Evolutionary conservation across 2,797 vertebrate genomes (phyloP), one percentile per base, ranked within the genome.

Genomic region (Sebastes diaconus): DNA sequence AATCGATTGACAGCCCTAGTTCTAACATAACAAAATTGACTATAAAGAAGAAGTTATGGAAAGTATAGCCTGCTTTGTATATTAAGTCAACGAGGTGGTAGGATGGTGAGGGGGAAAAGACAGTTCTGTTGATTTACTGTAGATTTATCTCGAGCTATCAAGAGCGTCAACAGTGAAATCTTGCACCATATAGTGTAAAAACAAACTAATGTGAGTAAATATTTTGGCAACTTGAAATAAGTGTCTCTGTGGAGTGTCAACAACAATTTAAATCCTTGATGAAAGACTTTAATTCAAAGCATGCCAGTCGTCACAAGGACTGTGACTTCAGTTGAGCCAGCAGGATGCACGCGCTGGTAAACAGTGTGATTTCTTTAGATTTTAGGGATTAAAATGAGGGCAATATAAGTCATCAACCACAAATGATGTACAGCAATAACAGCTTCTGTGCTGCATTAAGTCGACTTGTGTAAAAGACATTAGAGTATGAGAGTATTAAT

Each of bases 231-330:
- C 68, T 83, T 82, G 29, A 73, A 78, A 84, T 59, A 73, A 75
- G 78, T 72, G 68, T 88, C 68, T 77, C 74, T 12, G 68, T 69
- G 66, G 78, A 71, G 29, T 69, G 85, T 92, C 78, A 86, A 77
- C 63, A 82, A 42, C 76, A n/a, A 80, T 88, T 88, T 87, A 65
- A 90, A 90, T 91, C 83, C 77, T 14, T 55, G 61, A 91, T 90
- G 79, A 93, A 91, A 89, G 83, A 84, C 86, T 81, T 75, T 1
- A 63, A 88, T 86, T 92, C 84, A 91, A 88, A 90, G 83, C 27
- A 22, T 83, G 65, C 14, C 64, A 81, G 66, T 79, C 67, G 65
- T 80, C 67, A 83, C 42, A 30, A 27, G 80, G 65, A 85, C 83
- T 78, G 75, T 69, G 74, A 73, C n/a, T 63, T 55, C 55, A 73